Base-by-base conservation (phyloP, 1,140 invertebrate species). In the Macrotrachela quadricornifera region DNA sequence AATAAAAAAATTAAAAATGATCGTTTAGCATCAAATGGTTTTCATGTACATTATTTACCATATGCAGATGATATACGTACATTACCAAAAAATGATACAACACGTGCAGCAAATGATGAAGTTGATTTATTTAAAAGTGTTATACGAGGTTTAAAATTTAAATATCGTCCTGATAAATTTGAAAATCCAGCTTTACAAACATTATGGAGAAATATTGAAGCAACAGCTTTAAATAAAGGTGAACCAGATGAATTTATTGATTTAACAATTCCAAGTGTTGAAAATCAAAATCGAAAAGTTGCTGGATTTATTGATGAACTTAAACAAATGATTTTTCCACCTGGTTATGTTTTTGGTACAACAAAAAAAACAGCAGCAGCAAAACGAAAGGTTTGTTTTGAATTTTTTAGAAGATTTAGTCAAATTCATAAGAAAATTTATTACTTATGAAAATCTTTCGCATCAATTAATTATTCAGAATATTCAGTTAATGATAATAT, bases 141-240 rank as follows among this genome's bases (percentile, higher is more conserved):
- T 15, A 59, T 75, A 9, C 73, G 71, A 57, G 73, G 74, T 56
- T 57, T 75, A 18, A 61, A 65, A 37, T 74, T 74, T 59, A 62
- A 60, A 42, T 75, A 71, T 57, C 57, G 59, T 46, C 66, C 67
- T 46, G 69, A 73, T 50, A 62, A 59, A 37, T 72, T 74, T 63
- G 71, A 73, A 57, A 68, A 70, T 57, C 65, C 64, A 39, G 65
- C 64, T 12, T 58, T 75, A 36, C 72, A 75, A 61, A 72, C 68
- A 14, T 65, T 74, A 50, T 74, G 71, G 69, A 58, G 65, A 14
- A 72, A 72, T 53, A 67, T 75, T 14, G 73, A 75, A 59, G 73
- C 73, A 6, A 54, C 75, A 46, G 74, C 74, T n/a, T 59, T 75
- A 40, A 68, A 73, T 37, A 52, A 65, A 48, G 66, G 69, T 47